Evolutionary conservation across 1,140 invertebrate genomes (phyloP).

Genomic region (Bombus superbus): DNA sequence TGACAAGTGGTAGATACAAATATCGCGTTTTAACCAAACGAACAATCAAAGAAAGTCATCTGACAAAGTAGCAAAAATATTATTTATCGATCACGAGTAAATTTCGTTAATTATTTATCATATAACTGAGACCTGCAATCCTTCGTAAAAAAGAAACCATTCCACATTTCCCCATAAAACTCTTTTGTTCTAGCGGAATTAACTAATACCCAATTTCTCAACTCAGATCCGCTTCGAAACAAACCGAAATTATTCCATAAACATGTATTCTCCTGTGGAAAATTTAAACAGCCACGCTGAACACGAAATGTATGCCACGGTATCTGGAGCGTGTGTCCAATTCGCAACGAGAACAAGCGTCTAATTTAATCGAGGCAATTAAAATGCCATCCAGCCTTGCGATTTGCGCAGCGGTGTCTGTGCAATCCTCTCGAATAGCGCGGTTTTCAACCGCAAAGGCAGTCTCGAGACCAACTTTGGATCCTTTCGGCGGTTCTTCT

Average conservation of each 20-base stretch:
- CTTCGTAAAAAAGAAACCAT: background rate
- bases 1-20: no score
- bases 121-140: background rate
- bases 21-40: no score
- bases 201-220: background rate
- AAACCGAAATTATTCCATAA: constrained; percentile 1
- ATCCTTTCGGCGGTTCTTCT: background rate
- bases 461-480: constrained; percentile 11
- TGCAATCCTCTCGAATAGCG: background rate
- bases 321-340: background rate
- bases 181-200: background rate
- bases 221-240: background rate
- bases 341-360: constrained; percentile 3
- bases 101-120: background rate
- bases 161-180: background rate
- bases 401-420: background rate
- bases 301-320: background rate
- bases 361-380: constrained; percentile 65
- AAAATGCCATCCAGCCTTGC: constrained; percentile 42
- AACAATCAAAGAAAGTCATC: no score
- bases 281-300: constrained; percentile 30
- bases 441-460: constrained; percentile 23
- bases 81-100: no score
- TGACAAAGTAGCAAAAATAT: no score
- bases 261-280: background rate